Conservation (phyloP, 2,888 invertebrate genomes). For the Aplocera efformata region DNA sequence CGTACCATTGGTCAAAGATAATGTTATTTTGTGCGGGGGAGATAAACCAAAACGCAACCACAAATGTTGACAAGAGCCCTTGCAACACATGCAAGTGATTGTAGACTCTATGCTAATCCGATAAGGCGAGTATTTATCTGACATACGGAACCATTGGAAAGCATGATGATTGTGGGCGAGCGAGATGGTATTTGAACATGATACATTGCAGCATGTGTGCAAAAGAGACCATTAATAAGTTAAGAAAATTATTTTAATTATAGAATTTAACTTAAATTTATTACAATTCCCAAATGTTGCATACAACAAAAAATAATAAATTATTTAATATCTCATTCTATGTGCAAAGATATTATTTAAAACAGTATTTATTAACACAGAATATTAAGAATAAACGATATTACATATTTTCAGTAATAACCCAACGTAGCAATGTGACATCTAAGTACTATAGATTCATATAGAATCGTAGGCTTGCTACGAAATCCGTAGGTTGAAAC, state of each 20-base stretch:
- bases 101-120: constrained; percentile 26
- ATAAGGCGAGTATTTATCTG: constrained; percentile 31
- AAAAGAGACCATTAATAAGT: constrained; percentile 37
- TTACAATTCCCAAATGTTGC: no score
- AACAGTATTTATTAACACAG: no score
- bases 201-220: constrained; percentile 38
- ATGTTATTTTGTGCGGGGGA: constrained; percentile 73
- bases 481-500: constrained; percentile 6
- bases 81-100: constrained; percentile 29
- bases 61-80: constrained; percentile 67
- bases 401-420: no score
- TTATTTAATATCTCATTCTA: no score
- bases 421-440: no score
- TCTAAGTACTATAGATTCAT: no score
- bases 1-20: constrained; percentile 78
- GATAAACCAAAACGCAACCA: constrained; percentile 70
- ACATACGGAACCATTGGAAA: constrained; percentile 37
- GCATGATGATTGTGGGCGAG: constrained; percentile 41
- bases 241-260: not conserved
- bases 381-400: no score
- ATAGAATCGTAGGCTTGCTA: not conserved
- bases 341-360: no score
- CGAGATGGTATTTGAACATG: constrained; percentile 49
- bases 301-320: no score
- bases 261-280: no score